Conservation (phyloP, 2,888 invertebrate species). For the Anoplius nigerrimus region DNA sequence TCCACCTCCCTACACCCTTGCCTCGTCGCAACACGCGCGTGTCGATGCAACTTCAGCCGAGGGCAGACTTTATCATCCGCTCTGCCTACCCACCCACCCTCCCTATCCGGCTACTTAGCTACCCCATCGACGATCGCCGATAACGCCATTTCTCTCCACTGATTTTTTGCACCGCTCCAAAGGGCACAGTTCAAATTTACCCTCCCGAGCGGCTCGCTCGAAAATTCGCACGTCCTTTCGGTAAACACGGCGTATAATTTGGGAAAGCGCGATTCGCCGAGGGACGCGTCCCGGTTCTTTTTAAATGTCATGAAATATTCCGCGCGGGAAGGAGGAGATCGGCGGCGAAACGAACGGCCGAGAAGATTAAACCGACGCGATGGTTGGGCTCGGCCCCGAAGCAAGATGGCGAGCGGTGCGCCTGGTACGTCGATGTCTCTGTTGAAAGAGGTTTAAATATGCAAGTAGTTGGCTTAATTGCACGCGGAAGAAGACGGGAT, state of each 20-base stretch:
- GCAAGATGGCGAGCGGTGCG: background rate
- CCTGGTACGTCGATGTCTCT: slow-evolving; percentile 6
- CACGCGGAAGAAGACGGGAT: slow-evolving; percentile 24
- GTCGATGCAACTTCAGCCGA: too few species aligned
- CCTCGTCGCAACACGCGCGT: too few species aligned
- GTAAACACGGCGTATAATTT: too few species aligned
- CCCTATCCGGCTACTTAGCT: slow-evolving; percentile 50
- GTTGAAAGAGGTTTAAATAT: slow-evolving; percentile 56
- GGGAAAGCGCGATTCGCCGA: background rate
- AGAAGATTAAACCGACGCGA: slow-evolving; percentile 1
- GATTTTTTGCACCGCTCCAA: slow-evolving; percentile 45
- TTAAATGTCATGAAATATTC: background rate
- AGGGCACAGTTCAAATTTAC: too few species aligned
- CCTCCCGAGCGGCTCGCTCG: too few species aligned
- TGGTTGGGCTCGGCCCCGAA: too few species aligned
- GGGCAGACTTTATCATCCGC: slow-evolving; percentile 8
- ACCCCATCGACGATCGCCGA: slow-evolving; percentile 33
- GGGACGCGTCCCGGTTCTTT: background rate
- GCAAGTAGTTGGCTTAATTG: slow-evolving; percentile 59
- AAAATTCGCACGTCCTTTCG: background rate
- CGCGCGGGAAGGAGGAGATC: background rate
- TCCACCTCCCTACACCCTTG: too few species aligned
- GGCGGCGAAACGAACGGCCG: background rate
- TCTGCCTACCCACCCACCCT: slow-evolving; percentile 39
- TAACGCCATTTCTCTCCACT: slow-evolving; percentile 60